Base-by-base conservation (phyloP, 1,140 invertebrate species). In the Calycopis cecrops region DNA sequence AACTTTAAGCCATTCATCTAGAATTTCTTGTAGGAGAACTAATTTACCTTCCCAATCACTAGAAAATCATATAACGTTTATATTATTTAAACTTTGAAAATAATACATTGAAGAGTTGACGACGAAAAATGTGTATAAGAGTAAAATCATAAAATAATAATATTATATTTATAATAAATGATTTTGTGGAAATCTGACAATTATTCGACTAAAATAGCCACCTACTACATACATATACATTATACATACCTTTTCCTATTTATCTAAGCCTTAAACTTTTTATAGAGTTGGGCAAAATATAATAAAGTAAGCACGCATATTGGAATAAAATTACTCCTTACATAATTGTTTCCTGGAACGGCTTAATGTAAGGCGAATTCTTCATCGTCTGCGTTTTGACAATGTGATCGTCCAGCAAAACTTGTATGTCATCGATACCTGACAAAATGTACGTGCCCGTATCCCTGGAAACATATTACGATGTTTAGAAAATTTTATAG, bases 351-450 rank as follows among this genome's bases (percentile, higher is more conserved):
- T 91, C 91, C 78, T 95, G 96, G 79, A 99, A 98, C 0, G 97
- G 97, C 76, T 98, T 98, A 57, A 99, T 98, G 73, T 97, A 99
- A 0, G 97, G 95, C 9, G 97, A 99, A 71, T 97, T 97, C 82
- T 97, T 95, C 96, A 99, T 99, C 1, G 97, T 98, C 83, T 98
- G 97, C 11, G 97, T 97, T 86, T 99, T 99, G 7, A 98, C 95
- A 61, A 99, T 94, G 81, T 99, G 97, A 85, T 99, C 97, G 85
- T 99, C 98, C 14, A 99, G 82, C 35, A 98, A 82, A n/a, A 97
- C 84, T 88, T 99, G 97, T 74, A 99, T 98, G 67, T 98, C 97
- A 87, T 99, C 97, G 1, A 98, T 91, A 55, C 95, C 93, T 0
- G 96, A 94, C 58, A 99, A 88, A 62, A 99, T 96, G 64, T 92